Conservation (phyloP, 2,113 vertebrate genomes). For the Morone chrysops region DNA sequence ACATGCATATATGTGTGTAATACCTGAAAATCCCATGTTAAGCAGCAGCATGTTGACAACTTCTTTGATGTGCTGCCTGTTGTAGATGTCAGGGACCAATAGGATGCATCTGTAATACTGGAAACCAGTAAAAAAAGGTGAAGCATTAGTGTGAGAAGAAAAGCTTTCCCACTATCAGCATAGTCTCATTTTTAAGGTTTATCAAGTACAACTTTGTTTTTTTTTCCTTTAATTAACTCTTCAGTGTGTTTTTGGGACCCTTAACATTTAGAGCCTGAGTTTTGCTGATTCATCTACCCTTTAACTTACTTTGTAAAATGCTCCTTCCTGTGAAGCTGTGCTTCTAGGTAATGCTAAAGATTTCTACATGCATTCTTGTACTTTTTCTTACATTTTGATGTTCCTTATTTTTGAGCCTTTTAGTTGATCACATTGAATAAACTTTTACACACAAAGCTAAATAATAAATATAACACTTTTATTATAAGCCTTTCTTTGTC, state of each 20-base stretch:
- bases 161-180: not conserved
- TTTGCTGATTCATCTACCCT: not conserved
- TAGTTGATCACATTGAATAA: not conserved
- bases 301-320: not conserved
- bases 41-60: conserved; percentile 95
- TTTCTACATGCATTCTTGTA: not conserved
- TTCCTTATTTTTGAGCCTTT: not conserved
- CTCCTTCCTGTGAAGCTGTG: not conserved
- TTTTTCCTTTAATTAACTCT: not conserved
- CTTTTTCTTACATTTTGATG: not conserved
- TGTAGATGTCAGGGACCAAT: conserved; percentile 96
- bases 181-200: not conserved
- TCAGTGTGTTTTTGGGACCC: not conserved
- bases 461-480: no score
- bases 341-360: not conserved
- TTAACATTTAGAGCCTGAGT: not conserved
- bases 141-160: not conserved
- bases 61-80: conserved; percentile 95
- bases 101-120: conserved; percentile 99
- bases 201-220: not conserved
- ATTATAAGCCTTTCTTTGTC: not conserved
- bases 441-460: not conserved
- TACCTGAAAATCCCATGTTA: conserved; percentile 98
- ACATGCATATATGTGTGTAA: not conserved
- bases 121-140: conserved; percentile 42